Percentiles rank a stretch among this genome's conserved stretches.
Conservation (phyloP, 2,888 invertebrate species). For the Cyclophora albipunctata region DNA sequence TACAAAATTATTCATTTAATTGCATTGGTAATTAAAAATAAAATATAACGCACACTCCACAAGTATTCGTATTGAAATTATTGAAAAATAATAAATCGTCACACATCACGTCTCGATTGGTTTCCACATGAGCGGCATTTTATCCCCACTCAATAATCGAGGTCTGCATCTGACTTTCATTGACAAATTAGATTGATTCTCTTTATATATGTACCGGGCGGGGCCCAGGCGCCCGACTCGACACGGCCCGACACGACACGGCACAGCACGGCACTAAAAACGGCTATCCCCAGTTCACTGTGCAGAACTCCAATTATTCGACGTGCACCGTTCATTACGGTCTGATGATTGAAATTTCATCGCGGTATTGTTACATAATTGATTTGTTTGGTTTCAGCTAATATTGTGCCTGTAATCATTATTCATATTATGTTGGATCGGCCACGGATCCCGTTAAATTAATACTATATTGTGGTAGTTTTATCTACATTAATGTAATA, state of each 20-base stretch:
- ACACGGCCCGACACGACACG: too few species aligned
- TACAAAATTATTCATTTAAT: too few species aligned
- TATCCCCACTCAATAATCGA: slow-evolving; percentile 25
- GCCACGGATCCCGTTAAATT: too few species aligned
- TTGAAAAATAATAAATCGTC: too few species aligned
- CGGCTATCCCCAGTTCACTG: too few species aligned
- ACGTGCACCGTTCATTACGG: slow-evolving; percentile 14
- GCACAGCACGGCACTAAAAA: too few species aligned
- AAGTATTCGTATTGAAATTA: too few species aligned
- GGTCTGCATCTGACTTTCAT: slow-evolving; percentile 51
- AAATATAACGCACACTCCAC: too few species aligned
- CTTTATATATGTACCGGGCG: slow-evolving; percentile 38
- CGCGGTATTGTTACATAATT: slow-evolving; percentile 6
- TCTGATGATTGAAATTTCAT: slow-evolving; percentile 25
- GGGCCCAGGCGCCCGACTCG: slow-evolving; percentile 6
- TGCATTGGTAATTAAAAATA: too few species aligned
- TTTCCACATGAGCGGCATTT: slow-evolving; percentile 29
- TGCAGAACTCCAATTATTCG: slow-evolving; percentile 6
- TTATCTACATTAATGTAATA: too few species aligned
- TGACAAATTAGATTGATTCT: slow-evolving; percentile 60
- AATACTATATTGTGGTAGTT: too few species aligned
- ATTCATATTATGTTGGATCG: not conserved
- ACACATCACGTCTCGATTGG: too few species aligned
- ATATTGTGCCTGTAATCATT: not conserved
- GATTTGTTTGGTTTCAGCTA: not conserved